Conservation (phyloP, 2,113 vertebrate genomes). For the Channa argus region DNA sequence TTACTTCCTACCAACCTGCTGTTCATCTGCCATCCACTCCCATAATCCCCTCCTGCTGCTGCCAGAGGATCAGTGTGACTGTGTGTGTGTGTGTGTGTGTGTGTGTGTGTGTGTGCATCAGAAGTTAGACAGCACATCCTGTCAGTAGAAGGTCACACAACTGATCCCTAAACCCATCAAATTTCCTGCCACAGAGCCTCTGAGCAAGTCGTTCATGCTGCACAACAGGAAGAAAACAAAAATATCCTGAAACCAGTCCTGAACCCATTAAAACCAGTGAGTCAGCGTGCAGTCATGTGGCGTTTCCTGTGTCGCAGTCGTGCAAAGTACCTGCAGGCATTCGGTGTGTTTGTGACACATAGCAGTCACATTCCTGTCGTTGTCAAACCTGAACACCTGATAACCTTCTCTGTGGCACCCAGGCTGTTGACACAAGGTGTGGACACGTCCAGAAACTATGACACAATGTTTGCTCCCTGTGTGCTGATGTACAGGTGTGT, state of each 20-base stretch:
- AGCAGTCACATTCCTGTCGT: slow-evolving; percentile 7
- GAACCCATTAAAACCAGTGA: slow-evolving; percentile 29
- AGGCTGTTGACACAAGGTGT: slow-evolving; percentile 45
- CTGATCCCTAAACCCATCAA: slow-evolving; percentile 26
- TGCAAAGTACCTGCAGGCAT: not conserved
- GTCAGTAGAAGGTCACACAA: slow-evolving; percentile 35
- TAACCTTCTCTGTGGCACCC: not conserved
- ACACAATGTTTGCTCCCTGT: not conserved
- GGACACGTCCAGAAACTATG: not conserved
- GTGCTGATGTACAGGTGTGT: not conserved
- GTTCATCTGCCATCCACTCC: slow-evolving; percentile 64
- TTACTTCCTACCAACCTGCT: slow-evolving; percentile 49
- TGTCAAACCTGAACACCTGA: not conserved
- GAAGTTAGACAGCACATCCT: slow-evolving; percentile 36
- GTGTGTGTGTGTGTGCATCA: slow-evolving; percentile 15
- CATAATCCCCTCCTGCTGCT: slow-evolving; percentile 68
- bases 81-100: too few species aligned
- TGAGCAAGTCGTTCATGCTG: slow-evolving; percentile 14
- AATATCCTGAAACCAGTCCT: not conserved
- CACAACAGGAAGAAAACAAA: not conserved
- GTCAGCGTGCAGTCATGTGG: not conserved
- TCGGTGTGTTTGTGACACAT: not conserved
- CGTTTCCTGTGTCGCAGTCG: slow-evolving; percentile 33
- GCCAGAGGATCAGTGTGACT: slow-evolving; percentile 52
- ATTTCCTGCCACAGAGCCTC: slow-evolving; percentile 23